These are phyloP conservation scores for Scalopus aquaticus DNA, from an alignment of 2,113 vertebrate species.

Conservation along the genomic window DNA sequence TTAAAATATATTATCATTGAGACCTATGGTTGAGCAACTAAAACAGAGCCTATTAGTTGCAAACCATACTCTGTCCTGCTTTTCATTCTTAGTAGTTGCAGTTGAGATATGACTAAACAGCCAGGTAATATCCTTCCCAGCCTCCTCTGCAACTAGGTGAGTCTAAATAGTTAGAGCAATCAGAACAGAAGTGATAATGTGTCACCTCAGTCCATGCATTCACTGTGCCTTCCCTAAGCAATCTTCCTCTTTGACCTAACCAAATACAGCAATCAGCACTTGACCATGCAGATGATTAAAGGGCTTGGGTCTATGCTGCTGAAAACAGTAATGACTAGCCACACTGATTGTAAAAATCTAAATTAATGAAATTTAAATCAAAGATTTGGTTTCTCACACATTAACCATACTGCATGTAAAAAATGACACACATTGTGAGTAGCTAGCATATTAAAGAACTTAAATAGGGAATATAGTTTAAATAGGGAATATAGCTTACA, in stretches of 20 bases:
- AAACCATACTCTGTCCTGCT: neutral
- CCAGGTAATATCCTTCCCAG: neutral
- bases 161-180: neutral
- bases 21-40: neutral
- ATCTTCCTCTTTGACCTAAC: neutral
- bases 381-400: neutral
- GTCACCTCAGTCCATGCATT: too few species aligned
- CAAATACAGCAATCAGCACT: neutral
- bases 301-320: too few species aligned
- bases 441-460: neutral
- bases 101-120: neutral
- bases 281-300: neutral
- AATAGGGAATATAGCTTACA: neutral
- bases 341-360: neutral
- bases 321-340: neutral
- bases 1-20: neutral
- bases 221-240: neutral
- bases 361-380: neutral
- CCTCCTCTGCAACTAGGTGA: neutral
- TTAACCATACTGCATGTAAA: neutral
- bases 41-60: neutral
- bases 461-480: neutral
- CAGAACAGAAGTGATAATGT: neutral
- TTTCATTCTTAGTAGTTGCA: neutral
- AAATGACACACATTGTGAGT: neutral